Evolutionary conservation across 2,888 invertebrate species (phyloP), one percentile per base, ranked within the genome.

Genomic region (Monopis laevigella): DNA sequence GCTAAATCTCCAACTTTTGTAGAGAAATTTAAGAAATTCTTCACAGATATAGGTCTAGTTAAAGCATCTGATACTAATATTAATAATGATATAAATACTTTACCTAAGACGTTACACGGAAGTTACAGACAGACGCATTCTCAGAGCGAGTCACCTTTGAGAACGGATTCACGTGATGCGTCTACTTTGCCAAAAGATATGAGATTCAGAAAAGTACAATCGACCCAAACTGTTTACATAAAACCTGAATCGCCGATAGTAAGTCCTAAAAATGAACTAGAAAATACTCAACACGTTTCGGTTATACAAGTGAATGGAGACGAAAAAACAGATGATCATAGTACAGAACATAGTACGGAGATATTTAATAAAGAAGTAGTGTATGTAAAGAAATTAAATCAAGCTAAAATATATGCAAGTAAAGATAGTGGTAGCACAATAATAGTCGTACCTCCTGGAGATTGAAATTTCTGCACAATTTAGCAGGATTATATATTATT

Each of bases 1-100:
- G 64, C 78, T 0, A 73, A 71, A 48, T 80, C 80, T 0, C 80
- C 80, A 0, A 75, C 75, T 0, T 80, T 80, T 40, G 77, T 80
- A 0, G 77, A 80, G 48, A 77, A 75, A 48, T 80, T 75, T 46
- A 80, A 73, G 47, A 71, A 75, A 44, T 80, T 78, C 56, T 78
- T 80, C 51, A 53, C 63, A 1, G 78, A 80, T 40, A 70, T 80
- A 1, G 78, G 78, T 1, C 49, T 78, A 11, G 75, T 68, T 1
- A 77, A 69, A 49, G 4, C 42, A 2, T 12, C 42, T 2, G 29
- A 40, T 4, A 44, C 65, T 0, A 73, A 69, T 1, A 68, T 64
- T 24, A 50, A 40, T 1, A 51, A 59, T 0, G 46, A 55, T 11
- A 52, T 55, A 0, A 39, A 24, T 8, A 75, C 77, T 0, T 43